phyloP scores from a whole-genome alignment of 2,888 invertebrate genomes.

The Tenthredo scrophulariae region DNA sequence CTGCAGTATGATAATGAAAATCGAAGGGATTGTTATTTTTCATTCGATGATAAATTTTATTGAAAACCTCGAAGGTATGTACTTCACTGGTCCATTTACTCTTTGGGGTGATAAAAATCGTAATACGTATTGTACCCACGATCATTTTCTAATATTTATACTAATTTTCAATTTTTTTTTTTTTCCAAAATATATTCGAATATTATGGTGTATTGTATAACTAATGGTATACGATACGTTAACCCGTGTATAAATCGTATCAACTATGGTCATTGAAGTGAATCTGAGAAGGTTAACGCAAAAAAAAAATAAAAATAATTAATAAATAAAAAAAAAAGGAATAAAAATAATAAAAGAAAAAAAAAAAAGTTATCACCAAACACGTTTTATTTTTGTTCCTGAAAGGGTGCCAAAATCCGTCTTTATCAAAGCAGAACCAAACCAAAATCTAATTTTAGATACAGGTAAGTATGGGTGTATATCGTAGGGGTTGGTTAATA shows the following conservation, averaged over 20 bases:
- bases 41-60: not conserved
- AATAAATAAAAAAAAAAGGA: not conserved
- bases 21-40: not conserved
- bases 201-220: not conserved
- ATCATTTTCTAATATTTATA: not conserved
- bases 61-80: not conserved
- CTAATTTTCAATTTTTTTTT: no score
- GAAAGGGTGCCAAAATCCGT: slow-evolving; percentile 70
- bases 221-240: not conserved
- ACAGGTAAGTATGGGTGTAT: not conserved
- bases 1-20: not conserved
- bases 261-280: not conserved
- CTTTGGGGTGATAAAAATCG: not conserved
- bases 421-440: slow-evolving; percentile 66
- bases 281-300: not conserved
- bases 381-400: slow-evolving; percentile 64
- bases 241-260: not conserved
- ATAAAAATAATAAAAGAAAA: not conserved
- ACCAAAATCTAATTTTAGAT: slow-evolving; percentile 31
- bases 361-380: slow-evolving; percentile 70
- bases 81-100: not conserved
- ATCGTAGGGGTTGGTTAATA: not conserved
- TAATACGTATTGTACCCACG: not conserved
- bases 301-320: not conserved
- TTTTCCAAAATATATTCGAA: not conserved